Evolutionary conservation across 2,113 vertebrate genomes (phyloP).

Genomic region (Tenrec ecaudatus): DNA sequence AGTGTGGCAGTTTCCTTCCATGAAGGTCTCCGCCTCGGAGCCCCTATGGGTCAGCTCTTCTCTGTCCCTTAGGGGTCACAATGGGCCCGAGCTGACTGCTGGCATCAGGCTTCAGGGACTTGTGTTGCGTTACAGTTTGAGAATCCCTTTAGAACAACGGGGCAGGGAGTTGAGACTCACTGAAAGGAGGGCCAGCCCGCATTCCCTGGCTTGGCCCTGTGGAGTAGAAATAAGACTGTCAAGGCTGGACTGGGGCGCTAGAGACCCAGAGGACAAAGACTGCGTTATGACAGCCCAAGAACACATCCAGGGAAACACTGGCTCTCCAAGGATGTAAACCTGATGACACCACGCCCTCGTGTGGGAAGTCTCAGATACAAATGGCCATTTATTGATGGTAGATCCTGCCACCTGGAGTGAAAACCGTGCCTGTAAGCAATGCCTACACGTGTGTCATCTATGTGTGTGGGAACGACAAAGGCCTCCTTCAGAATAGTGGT

Average conservation of each 20-base stretch:
- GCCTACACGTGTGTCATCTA: background rate
- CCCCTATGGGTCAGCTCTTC: too few relatives aligned
- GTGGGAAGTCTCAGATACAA: conserved; percentile 11
- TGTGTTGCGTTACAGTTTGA: conserved; percentile 13
- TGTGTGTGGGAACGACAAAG: background rate
- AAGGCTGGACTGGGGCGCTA: background rate
- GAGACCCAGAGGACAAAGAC: background rate
- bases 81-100: too few relatives aligned
- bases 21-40: too few relatives aligned
- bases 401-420: background rate
- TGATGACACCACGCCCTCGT: background rate
- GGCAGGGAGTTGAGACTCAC: background rate
- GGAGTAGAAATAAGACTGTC: background rate
- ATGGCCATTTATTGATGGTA: background rate
- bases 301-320: background rate
- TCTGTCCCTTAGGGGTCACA: too few relatives aligned
- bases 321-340: background rate
- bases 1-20: too few relatives aligned
- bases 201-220: background rate
- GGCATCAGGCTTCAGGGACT: too few relatives aligned
- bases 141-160: background rate
- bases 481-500: background rate
- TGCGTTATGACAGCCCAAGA: background rate
- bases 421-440: background rate
- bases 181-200: background rate